Evolutionary conservation across 2,797 vertebrate genomes (phyloP).

Genomic region (Linurgus olivaceus): DNA sequence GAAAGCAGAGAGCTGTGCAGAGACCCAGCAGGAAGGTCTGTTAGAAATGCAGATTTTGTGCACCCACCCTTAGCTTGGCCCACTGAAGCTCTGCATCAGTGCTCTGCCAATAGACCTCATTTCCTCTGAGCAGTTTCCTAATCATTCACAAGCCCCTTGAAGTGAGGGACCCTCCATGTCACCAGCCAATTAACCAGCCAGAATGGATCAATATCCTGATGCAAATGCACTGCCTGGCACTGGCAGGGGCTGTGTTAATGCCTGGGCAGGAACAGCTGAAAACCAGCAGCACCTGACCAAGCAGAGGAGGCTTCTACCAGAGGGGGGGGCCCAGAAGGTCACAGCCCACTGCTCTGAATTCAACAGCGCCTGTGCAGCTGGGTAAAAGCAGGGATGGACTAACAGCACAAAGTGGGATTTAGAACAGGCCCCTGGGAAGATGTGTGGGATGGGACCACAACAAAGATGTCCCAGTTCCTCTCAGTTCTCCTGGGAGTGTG

Average conservation of each 20-base stretch:
- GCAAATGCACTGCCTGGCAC: neutral
- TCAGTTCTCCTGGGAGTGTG: neutral
- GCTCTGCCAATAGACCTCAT: neutral
- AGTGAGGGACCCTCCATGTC: fast-evolving
- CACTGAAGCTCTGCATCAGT: neutral
- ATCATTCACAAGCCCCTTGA: neutral
- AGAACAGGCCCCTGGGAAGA: neutral
- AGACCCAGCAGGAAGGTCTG: neutral
- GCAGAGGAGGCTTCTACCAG: neutral
- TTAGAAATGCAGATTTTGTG: neutral
- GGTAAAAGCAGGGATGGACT: neutral
- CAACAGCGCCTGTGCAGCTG: neutral
- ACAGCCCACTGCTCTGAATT: neutral
- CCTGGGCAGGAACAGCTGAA: neutral
- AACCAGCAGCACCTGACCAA: neutral
- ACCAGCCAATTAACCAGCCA: neutral
- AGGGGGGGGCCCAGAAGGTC: neutral
- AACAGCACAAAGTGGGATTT: neutral
- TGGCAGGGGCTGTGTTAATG: neutral
- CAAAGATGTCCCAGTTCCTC: slow-evolving; percentile 1
- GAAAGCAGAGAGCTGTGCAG: neutral
- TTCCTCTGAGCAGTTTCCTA: neutral
- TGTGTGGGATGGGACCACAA: neutral
- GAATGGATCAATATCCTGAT: neutral
- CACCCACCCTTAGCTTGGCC: neutral